Evolutionary conservation across 2,888 invertebrate species (phyloP).

Genomic region (Acrobasis consociella): DNA sequence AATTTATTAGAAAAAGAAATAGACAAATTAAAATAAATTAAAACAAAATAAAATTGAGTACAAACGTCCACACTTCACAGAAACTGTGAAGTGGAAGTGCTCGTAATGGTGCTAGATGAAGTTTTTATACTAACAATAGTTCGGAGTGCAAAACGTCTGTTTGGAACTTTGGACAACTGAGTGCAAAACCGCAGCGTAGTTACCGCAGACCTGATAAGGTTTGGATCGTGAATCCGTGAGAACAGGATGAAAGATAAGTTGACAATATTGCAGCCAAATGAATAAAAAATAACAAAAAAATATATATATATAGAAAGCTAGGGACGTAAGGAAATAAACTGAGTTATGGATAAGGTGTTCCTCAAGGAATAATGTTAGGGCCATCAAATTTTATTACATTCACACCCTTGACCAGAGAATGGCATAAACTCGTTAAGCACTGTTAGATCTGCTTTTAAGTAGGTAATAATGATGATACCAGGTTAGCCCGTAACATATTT

Average conservation of each 20-base stretch:
- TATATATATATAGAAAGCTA: too few species aligned
- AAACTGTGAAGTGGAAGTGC: slow-evolving; percentile 65
- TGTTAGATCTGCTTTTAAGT: too few species aligned
- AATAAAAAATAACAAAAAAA: too few species aligned
- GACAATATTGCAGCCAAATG: not conserved
- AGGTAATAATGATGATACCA: too few species aligned
- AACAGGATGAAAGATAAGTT: not conserved
- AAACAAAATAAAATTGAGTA: slow-evolving; percentile 15
- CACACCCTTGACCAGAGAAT: too few species aligned
- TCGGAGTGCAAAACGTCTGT: not conserved
- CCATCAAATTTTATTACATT: not conserved
- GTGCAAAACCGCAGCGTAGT: slow-evolving; percentile 12
- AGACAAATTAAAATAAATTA: slow-evolving; percentile 27
- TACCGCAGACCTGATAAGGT: slow-evolving; percentile 1
- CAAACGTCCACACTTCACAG: slow-evolving; percentile 61
- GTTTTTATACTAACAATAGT: slow-evolving; percentile 39
- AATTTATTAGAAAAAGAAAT: slow-evolving; percentile 27
- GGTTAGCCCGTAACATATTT: too few species aligned
- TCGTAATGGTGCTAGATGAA: slow-evolving; percentile 10
- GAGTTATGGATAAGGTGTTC: not conserved
- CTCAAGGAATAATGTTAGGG: not conserved
- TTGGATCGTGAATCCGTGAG: slow-evolving; percentile 5
- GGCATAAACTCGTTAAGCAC: too few species aligned
- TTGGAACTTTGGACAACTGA: not conserved
- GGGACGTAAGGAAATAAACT: too few species aligned